Evolutionary conservation across 2,113 vertebrate species (phyloP).

Genomic region (Andinoacara biseriatus): DNA sequence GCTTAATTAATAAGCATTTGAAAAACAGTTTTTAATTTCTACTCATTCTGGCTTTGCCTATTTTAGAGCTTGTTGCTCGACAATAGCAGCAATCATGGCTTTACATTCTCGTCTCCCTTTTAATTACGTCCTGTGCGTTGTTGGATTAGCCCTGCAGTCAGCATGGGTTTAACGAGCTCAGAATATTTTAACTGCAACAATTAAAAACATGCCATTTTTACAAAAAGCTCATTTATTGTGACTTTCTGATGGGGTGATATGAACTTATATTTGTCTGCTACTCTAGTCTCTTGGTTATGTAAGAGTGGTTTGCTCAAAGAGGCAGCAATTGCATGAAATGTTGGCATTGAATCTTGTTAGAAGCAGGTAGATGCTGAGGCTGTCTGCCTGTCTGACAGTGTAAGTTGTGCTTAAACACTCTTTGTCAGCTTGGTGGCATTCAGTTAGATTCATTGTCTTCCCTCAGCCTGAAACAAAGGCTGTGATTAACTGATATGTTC

Average conservation of each 20-base stretch:
- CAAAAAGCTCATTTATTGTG: constrained; percentile 13
- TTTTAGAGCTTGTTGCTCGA: constrained; percentile 20
- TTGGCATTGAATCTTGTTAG: constrained; percentile 34
- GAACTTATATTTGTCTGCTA: constrained; percentile 21
- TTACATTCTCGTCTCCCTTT: constrained; percentile 33
- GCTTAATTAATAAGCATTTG: constrained; percentile 18
- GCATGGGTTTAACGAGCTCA: not conserved
- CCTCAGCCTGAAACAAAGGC: constrained; percentile 45
- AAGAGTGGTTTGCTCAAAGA: constrained; percentile 10
- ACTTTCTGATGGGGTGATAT: not conserved
- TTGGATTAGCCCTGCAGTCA: constrained; percentile 36
- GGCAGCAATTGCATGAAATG: constrained; percentile 27
- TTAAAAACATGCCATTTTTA: constrained; percentile 7
- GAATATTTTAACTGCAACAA: constrained; percentile 31
- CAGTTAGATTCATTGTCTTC: constrained; percentile 57
- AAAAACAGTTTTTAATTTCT: not conserved
- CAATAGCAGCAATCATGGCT: constrained; percentile 51
- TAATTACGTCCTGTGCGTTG: constrained; percentile 35
- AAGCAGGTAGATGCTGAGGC: constrained; percentile 25
- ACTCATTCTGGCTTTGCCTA: constrained; percentile 21
- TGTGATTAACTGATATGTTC: constrained; percentile 66
- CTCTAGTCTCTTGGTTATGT: constrained; percentile 13
- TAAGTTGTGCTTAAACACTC: constrained; percentile 34
- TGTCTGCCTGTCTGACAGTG: constrained; percentile 42
- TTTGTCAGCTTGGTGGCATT: constrained; percentile 41